Base-by-base conservation (phyloP, 2,888 invertebrate genomes). In the Pristionchus exspectatus region DNA sequence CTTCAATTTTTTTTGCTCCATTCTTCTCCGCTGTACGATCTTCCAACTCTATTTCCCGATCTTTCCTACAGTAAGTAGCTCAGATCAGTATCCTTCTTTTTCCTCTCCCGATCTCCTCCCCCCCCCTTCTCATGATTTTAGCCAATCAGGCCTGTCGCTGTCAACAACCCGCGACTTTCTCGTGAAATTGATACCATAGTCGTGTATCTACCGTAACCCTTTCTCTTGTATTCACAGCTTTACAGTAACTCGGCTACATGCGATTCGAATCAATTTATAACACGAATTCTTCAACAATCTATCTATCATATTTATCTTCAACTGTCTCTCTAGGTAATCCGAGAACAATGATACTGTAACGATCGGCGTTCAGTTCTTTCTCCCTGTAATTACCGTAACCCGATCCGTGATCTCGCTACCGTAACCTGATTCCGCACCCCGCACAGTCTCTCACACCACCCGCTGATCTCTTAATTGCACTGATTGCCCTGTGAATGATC, bases 351-450 rank as follows among this genome's bases (percentile, higher is more conserved):
- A 59, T 24, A 18, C 66, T 9, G n/a, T 3, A 72, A 16, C 16
- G 72, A 27, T 33, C 72, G 5, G 18, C 38, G 3, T 38, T 38
- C 3, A 38, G 3, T 5, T 38, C 5, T 38, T 38, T 38, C 5
- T 10, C 81, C 24, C 50, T 27, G 27, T 81, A 81, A 81, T 54
- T 81, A 81, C 81, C n/a, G 81, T 27, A 81, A 81, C 50, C 54
- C 81, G 12, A 81, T 50, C 50, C 81, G n/a, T 50, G n/a, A 38
- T 10, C 44, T n/a, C n/a, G 16, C 44, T 50, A 81, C 81, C 1
- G 81, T 50, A 54, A 81, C 81, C 44, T 54, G 81, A 81, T 50
- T 54, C 81, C 24, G 33, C 10, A 44, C 81, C 50, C 77, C 9
- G 7, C 27, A n/a, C 81, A 69, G 27, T 72, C 72, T 33, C 30